Evolutionary conservation across 2,888 invertebrate genomes (phyloP).

Genomic region (Heliconius aoede): DNA sequence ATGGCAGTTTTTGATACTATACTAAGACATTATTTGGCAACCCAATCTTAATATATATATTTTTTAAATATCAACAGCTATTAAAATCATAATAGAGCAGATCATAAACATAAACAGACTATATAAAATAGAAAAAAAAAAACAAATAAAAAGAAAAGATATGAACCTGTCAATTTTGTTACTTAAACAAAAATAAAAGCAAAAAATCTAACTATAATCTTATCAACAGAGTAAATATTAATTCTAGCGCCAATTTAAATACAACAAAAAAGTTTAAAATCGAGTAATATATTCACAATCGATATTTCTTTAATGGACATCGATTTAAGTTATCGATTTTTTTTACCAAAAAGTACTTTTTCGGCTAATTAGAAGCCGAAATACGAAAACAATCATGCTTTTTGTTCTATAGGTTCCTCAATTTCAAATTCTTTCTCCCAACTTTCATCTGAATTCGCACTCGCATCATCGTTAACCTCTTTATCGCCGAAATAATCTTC

Average conservation of each 20-base stretch:
- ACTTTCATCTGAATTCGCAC: slow-evolving; percentile 82
- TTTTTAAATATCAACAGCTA: background rate
- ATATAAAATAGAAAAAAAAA: background rate
- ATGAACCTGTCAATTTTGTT: background rate
- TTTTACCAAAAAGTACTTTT: background rate
- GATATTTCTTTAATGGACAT: slow-evolving; percentile 13
- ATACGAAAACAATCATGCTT: slow-evolving; percentile 59
- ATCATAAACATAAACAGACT: background rate
- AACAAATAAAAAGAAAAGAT: background rate
- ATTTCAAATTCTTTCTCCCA: slow-evolving; percentile 86
- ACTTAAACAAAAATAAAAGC: background rate
- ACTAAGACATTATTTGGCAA: slow-evolving; percentile 10
- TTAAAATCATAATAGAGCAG: background rate
- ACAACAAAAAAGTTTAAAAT: background rate
- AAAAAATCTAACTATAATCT: background rate
- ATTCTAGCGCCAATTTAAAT: background rate
- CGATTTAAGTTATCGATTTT: slow-evolving; percentile 5
- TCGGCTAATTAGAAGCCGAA: slow-evolving; percentile 23
- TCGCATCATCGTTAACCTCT: slow-evolving; percentile 75
- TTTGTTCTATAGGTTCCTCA: slow-evolving; percentile 66
- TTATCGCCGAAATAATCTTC: slow-evolving; percentile 82
- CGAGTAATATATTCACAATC: slow-evolving; percentile 1
- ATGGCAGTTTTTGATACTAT: slow-evolving; percentile 26
- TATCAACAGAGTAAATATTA: background rate
- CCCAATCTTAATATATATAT: background rate